Percentiles rank a stretch among this genome's conserved stretches.
Evolutionary conservation across 1,140 invertebrate genomes (phyloP).

Genomic region (Drosophila leontia): DNA sequence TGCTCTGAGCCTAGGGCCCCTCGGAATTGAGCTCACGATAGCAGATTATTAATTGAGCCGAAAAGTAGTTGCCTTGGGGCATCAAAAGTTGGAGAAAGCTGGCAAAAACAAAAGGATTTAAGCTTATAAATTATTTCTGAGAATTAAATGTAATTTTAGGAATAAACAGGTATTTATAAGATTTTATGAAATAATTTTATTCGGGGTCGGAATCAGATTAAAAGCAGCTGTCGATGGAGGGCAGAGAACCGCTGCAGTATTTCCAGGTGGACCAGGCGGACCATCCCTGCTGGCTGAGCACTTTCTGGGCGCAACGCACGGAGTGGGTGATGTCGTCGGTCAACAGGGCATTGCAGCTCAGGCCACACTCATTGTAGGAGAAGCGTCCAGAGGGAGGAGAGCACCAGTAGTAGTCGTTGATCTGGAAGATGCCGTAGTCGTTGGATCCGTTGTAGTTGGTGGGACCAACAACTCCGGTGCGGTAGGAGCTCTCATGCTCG

Average conservation of each 20-base stretch:
- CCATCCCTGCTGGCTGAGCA: constrained; percentile 71
- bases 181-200: constrained; percentile 16
- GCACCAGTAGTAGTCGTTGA: constrained; percentile 80
- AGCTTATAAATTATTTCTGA: no score
- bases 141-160: constrained; percentile 1
- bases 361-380: constrained; percentile 64
- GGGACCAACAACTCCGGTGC: constrained; percentile 53
- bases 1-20: constrained; percentile 27
- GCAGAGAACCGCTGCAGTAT: constrained; percentile 57
- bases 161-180: no score
- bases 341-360: constrained; percentile 62
- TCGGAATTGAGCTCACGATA: constrained; percentile 35
- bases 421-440: constrained; percentile 82
- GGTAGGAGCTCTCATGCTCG: constrained; percentile 66
- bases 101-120: constrained; percentile 17
- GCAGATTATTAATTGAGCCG: constrained; percentile 37
- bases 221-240: constrained; percentile 63
- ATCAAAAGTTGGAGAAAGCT: constrained; percentile 43
- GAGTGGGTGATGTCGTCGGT: constrained; percentile 64
- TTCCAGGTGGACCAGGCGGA: constrained; percentile 72
- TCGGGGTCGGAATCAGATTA: constrained; percentile 21
- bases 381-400: constrained; percentile 52
- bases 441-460: constrained; percentile 71
- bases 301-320: constrained; percentile 70
- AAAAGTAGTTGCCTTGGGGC: constrained; percentile 19